Evolutionary conservation across 2,888 invertebrate genomes (phyloP).

Genomic region (Thereva nobilitata): DNA sequence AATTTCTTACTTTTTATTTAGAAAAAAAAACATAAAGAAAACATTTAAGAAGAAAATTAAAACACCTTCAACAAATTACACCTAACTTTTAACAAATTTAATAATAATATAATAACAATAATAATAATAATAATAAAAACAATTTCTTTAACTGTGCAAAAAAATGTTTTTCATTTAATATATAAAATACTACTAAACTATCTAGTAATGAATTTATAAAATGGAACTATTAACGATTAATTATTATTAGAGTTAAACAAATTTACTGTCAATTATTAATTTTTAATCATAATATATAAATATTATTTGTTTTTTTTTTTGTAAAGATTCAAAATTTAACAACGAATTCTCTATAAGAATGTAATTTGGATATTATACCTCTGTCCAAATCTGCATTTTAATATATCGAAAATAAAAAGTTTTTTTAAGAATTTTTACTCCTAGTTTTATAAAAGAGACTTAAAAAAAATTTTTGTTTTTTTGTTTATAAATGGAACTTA

Average conservation of each 20-base stretch:
- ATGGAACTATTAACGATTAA: not conserved
- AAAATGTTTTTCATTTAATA: conserved; percentile 23
- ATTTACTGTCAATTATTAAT: too few species aligned
- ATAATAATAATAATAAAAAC: too few species aligned
- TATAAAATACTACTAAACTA: conserved; percentile 18
- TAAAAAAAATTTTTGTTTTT: too few species aligned
- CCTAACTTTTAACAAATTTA: conserved; percentile 22
- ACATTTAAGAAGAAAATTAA: conserved; percentile 13
- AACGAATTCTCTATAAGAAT: conserved; percentile 42
- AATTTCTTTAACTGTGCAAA: not conserved
- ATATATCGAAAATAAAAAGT: conserved; percentile 42
- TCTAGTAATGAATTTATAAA: conserved; percentile 22
- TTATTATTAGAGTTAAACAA: too few species aligned
- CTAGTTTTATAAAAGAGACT: too few species aligned
- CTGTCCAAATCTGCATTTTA: conserved; percentile 57
- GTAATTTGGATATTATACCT: conserved; percentile 51
- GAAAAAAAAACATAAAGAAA: conserved; percentile 10
- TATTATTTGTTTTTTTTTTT: too few species aligned
- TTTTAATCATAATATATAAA: too few species aligned
- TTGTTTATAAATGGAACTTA: too few species aligned
- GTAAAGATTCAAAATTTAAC: conserved; percentile 9
- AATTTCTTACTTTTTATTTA: too few species aligned
- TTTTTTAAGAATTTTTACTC: too few species aligned
- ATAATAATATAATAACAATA: too few species aligned
- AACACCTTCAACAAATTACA: conserved; percentile 19